Evolutionary conservation across 2,888 invertebrate species (phyloP).

Genomic region (Subacronicta megacephala): DNA sequence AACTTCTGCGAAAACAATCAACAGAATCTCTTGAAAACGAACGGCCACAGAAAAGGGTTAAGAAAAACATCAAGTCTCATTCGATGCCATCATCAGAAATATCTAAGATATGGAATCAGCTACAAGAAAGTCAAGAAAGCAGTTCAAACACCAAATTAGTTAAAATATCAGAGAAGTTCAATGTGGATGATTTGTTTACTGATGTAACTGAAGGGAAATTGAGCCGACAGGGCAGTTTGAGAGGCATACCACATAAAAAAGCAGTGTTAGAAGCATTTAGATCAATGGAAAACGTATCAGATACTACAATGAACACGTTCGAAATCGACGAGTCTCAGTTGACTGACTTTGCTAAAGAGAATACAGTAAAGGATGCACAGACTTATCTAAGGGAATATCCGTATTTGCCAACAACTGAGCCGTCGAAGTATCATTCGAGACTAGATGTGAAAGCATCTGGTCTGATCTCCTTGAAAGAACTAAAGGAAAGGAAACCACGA

Average conservation of each 20-base stretch:
- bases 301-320: constrained; percentile 77
- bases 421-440: constrained; percentile 84
- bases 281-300: constrained; percentile 85
- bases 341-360: constrained; percentile 76
- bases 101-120: constrained; percentile 78
- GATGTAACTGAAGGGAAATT: constrained; percentile 85
- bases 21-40: constrained; percentile 79
- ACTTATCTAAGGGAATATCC: constrained; percentile 86
- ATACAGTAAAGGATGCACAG: constrained; percentile 79
- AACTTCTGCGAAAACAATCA: constrained; percentile 72
- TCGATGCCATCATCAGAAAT: constrained; percentile 85
- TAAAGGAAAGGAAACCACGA: constrained; percentile 74
- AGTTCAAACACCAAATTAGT: constrained; percentile 70
- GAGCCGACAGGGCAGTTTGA: constrained; percentile 85
- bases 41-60: constrained; percentile 67
- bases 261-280: constrained; percentile 87
- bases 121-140: constrained; percentile 69
- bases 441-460: constrained; percentile 82
- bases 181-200: constrained; percentile 85
- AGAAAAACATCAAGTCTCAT: constrained; percentile 78
- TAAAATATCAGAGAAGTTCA: constrained; percentile 87
- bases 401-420: constrained; percentile 85
- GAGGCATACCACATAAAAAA: constrained; percentile 88
- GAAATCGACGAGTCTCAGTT: constrained; percentile 78
- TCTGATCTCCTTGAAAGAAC: constrained; percentile 82